Evolutionary conservation across 2,797 vertebrate species (phyloP), one percentile per base, ranked within the genome.

Genomic region (Poecilia velifera): DNA sequence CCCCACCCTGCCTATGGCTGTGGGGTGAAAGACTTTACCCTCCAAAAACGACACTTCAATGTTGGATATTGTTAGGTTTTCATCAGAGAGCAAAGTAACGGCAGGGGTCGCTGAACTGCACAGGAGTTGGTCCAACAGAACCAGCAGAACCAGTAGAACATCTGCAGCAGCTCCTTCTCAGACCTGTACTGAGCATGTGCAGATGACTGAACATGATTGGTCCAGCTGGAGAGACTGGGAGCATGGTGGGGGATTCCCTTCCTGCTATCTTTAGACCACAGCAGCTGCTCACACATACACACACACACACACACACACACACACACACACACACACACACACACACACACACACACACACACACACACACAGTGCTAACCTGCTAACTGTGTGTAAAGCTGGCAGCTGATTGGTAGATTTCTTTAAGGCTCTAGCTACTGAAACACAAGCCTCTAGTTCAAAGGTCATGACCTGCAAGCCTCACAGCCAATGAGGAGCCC

Each of bases 231-330:
- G 10, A 12, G 8, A 20, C 28, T n/a, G 9, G 8, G 28, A 62
- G 70, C 3, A 25, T 47, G 36, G 0, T 4, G 72, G 64, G 75
- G 77, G 78, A 82, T 86, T 84, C 80, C 72, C 25, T 31, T 76
- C 62, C 22, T 22, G 14, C 82, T 91, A 90, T 84, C 49, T 86
- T 84, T 91, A 89, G 89, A 57, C n/a, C 16, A 64, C 6, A 14
- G 86, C 87, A 92, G 85, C 82, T 87, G 89, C 47, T 14, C 46
- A 25, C n/a, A 45, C 41, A n/a, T 31, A 46, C 51, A 62, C 81
- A 28, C 8, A 10, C 34, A 62, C 73, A 59, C 84, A 74, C 28
- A 68, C 78, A 76, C 43, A 62, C 72, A 72, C 31, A 43, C 66
- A 76, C 73, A 74, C 86, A 46, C 71, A 64, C 79, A 53, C n/a